These are phyloP conservation scores for Lepidochrysops patricia DNA, from an alignment of 2,888 invertebrate genomes.

Conservation along the genomic window DNA sequence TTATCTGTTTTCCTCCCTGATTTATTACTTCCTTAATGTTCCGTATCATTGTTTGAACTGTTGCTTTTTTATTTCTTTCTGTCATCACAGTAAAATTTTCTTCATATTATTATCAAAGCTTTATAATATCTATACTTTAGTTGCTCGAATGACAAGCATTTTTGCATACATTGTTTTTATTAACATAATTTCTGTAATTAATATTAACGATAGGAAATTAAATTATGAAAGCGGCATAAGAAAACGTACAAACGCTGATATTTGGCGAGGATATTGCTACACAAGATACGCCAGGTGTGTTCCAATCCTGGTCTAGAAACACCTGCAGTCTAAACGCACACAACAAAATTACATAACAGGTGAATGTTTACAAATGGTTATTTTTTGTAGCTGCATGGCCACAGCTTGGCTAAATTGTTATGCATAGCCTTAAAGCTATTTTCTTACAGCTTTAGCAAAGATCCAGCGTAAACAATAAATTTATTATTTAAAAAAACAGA, in stretches of 20 bases:
- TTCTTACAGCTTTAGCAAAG: too few species aligned
- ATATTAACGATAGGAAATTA: neutral
- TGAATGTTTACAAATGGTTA: neutral
- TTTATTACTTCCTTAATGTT: slow-evolving; percentile 7
- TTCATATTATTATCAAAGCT: neutral
- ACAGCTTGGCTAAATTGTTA: neutral
- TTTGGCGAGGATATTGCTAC: slow-evolving; percentile 8
- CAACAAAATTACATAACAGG: neutral
- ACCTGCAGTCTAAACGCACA: neutral
- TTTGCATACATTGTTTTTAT: too few species aligned
- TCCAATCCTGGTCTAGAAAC: neutral
- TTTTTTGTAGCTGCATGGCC: neutral
- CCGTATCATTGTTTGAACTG: neutral
- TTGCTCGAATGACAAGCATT: too few species aligned
- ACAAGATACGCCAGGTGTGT: neutral
- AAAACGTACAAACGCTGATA: neutral
- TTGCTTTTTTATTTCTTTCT: neutral
- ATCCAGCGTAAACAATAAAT: too few species aligned
- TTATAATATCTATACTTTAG: too few species aligned
- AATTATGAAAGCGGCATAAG: neutral
- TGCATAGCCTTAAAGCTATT: neutral
- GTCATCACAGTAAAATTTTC: neutral
- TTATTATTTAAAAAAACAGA: too few species aligned
- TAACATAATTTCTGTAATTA: neutral
- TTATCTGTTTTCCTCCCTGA: neutral